Percentiles rank a stretch among this genome's conserved stretches.
phyloP scores from a whole-genome alignment of 1,140 invertebrate genomes.

The Drosophila auraria region DNA sequence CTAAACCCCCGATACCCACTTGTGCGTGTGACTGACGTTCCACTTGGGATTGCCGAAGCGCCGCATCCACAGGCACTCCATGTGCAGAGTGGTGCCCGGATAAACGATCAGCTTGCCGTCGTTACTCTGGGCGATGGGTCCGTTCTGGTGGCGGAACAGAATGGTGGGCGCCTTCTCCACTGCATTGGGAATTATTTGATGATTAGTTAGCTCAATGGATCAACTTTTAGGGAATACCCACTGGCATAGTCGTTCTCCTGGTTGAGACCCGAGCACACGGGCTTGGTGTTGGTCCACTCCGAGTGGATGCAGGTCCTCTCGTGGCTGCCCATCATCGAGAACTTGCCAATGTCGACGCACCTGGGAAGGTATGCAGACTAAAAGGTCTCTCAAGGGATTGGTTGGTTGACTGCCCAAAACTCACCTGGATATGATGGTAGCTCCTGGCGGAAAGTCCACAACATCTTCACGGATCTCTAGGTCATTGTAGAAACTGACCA shows the following conservation, averaged over 20 bases:
- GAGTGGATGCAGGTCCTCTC: constrained; percentile 90
- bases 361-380: constrained; percentile 85
- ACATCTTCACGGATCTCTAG: constrained; percentile 90
- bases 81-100: constrained; percentile 93
- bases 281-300: constrained; percentile 92
- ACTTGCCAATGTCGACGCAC: constrained; percentile 93
- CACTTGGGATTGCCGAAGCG: constrained; percentile 93
- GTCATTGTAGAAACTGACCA: constrained; percentile 92
- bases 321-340: constrained; percentile 87
- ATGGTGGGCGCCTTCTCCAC: constrained; percentile 95
- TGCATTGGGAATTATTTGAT: constrained; percentile 77
- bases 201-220: too few relatives aligned
- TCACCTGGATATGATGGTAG: constrained; percentile 89
- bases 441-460: constrained; percentile 91
- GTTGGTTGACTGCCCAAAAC: neutral
- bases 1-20: constrained; percentile 83
- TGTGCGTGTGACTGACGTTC: constrained; percentile 90
- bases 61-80: constrained; percentile 94
- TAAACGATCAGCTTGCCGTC: constrained; percentile 94
- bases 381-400: neutral
- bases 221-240: constrained; percentile 85
- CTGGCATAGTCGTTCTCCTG: constrained; percentile 94
- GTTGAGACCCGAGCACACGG: constrained; percentile 92
- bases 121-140: constrained; percentile 94
- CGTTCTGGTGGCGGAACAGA: constrained; percentile 91